phyloP scores from a whole-genome alignment of 2,888 invertebrate species.

The Proisotoma minuta region DNA sequence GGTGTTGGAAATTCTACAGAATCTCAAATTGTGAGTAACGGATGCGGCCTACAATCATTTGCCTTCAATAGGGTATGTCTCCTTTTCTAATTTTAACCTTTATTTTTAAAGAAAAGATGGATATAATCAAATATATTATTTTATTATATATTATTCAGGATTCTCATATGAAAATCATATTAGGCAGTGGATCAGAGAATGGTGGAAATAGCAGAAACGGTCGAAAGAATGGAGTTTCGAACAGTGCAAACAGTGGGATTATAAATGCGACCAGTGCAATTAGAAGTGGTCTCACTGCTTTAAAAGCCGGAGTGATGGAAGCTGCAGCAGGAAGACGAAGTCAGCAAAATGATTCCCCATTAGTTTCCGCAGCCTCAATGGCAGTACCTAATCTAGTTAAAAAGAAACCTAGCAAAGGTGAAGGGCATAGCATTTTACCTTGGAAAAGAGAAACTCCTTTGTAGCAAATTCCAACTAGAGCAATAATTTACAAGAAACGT shows the following conservation, averaged over 20 bases:
- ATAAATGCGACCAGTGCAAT: constrained; percentile 46
- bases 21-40: constrained; percentile 39
- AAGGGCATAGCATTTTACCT: constrained; percentile 66
- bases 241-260: constrained; percentile 45
- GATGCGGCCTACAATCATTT: constrained; percentile 42
- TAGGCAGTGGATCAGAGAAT: constrained; percentile 57
- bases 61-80: constrained; percentile 45
- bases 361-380: constrained; percentile 46
- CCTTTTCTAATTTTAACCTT: background rate
- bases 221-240: constrained; percentile 43
- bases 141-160: constrained; percentile 66
- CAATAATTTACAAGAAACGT: background rate
- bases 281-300: constrained; percentile 46
- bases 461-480: constrained; percentile 47
- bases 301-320: constrained; percentile 43
- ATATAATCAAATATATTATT: background rate
- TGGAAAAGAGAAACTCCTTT: constrained; percentile 79
- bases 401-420: constrained; percentile 33
- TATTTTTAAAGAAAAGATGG: background rate
- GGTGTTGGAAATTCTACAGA: constrained; percentile 23
- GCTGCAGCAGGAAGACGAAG: constrained; percentile 38
- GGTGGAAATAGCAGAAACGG: constrained; percentile 38
- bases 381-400: constrained; percentile 46
- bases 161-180: constrained; percentile 84
- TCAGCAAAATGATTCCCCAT: constrained; percentile 42